Percentiles rank a stretch among this genome's conserved stretches.
These are phyloP conservation scores for Calosoma granatense DNA, from an alignment of 1,140 invertebrate species.

Conservation along the genomic window DNA sequence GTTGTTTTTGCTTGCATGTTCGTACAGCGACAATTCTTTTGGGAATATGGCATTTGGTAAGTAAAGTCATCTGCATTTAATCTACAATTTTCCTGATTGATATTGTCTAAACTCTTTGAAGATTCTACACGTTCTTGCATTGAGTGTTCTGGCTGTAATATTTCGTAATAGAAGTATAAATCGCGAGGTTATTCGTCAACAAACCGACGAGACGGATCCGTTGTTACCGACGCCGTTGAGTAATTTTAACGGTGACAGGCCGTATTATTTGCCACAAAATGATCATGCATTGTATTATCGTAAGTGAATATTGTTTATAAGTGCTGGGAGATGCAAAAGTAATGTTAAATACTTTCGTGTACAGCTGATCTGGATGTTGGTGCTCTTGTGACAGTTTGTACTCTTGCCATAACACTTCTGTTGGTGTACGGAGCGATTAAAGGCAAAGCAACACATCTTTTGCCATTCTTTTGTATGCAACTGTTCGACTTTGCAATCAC, in stretches of 20 bases:
- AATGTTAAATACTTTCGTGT: conserved; percentile 1
- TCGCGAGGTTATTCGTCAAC: conserved; percentile 39
- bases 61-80: conserved; percentile 22
- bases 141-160: conserved; percentile 61
- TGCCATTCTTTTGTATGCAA: conserved; percentile 83
- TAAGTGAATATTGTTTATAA: conserved; percentile 35
- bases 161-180: conserved; percentile 55
- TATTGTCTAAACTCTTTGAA: conserved; percentile 34
- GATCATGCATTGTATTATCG: conserved; percentile 48
- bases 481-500: conserved; percentile 82
- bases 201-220: conserved; percentile 30
- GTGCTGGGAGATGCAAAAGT: background rate
- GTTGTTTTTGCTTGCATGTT: conserved; percentile 74
- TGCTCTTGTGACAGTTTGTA: conserved; percentile 66
- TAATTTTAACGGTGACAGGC: conserved; percentile 43
- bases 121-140: conserved; percentile 59
- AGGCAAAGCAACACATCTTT: conserved; percentile 66
- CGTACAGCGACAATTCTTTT: conserved; percentile 69
- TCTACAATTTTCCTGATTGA: too few relatives aligned
- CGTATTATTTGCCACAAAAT: conserved; percentile 42
- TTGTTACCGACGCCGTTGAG: conserved; percentile 54
- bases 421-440: conserved; percentile 74
- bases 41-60: conserved; percentile 73
- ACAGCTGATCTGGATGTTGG: conserved; percentile 70
- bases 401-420: conserved; percentile 65